A percentile compares a stretch with the other conserved stretches of the same genome.
phyloP scores from a whole-genome alignment of 2,797 vertebrate genomes.

The Bucorvus abyssinicus region DNA sequence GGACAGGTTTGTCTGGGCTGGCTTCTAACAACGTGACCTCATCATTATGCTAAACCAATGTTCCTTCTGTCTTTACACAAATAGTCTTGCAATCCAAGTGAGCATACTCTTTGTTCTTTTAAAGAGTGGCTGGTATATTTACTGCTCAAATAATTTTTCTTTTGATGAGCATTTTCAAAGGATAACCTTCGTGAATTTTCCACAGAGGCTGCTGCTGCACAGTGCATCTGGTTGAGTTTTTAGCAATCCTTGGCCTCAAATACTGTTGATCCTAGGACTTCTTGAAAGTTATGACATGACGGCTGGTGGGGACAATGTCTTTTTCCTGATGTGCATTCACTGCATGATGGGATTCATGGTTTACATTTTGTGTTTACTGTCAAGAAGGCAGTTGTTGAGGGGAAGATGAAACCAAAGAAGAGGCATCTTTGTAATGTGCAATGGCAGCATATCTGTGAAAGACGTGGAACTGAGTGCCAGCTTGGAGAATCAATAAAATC shows the following conservation, averaged over 20 bases:
- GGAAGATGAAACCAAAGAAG: background rate
- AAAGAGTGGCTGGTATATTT: constrained; percentile 40
- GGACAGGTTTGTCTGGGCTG: background rate
- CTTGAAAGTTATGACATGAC: background rate
- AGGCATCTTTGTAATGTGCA: background rate
- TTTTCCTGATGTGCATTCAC: background rate
- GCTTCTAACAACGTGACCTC: constrained; percentile 56
- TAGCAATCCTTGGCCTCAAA: constrained; percentile 4
- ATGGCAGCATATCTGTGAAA: background rate
- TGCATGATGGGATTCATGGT: background rate
- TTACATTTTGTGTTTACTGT: background rate
- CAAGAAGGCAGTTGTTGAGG: background rate
- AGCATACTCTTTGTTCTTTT: constrained; percentile 51
- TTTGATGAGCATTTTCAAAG: constrained; percentile 58
- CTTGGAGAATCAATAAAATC: background rate
- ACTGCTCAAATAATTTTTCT: constrained; percentile 43
- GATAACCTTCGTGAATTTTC: constrained; percentile 46
- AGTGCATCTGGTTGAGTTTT: constrained; percentile 32
- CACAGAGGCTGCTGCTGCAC: background rate
- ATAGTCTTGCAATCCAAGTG: constrained; percentile 57
- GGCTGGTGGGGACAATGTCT: background rate
- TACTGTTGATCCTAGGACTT: constrained; percentile 6
- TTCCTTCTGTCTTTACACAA: constrained; percentile 56
- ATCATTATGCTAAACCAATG: constrained; percentile 58
- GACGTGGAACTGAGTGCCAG: background rate